phyloP scores from a whole-genome alignment of 2,113 vertebrate species.

The Astur gentilis region DNA sequence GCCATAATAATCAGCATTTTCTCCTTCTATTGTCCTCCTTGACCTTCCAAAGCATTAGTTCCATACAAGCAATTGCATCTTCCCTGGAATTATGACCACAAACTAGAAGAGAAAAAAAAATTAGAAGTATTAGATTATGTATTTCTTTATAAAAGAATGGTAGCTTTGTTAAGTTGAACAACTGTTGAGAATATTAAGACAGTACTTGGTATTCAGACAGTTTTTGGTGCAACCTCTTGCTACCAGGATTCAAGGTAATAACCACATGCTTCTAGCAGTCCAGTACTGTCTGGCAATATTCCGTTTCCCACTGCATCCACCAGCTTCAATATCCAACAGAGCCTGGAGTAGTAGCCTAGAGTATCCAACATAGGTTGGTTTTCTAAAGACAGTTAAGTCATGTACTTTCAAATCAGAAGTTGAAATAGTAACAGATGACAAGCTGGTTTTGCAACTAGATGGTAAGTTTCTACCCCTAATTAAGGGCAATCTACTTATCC shows the following conservation, averaged over 20 bases:
- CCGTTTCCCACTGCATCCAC: not conserved
- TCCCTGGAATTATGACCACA: conserved; percentile 76
- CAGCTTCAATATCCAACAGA: not conserved
- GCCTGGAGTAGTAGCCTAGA: not conserved
- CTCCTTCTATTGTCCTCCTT: conserved; percentile 76
- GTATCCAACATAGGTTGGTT: not conserved
- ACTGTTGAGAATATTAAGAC: not conserved
- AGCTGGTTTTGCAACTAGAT: not conserved
- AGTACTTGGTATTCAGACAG: not conserved
- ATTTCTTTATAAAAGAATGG: not conserved
- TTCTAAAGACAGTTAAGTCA: too few relatives aligned
- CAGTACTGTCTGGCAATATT: not conserved
- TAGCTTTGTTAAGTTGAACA: not conserved
- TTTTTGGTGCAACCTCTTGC: not conserved
- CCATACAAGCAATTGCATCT: conserved; percentile 78
- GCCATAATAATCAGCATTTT: conserved; percentile 33
- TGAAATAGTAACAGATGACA: not conserved
- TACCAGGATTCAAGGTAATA: not conserved
- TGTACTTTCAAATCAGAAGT: not conserved
- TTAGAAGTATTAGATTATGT: not conserved
- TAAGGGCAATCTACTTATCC: not conserved
- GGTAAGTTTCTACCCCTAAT: not conserved
- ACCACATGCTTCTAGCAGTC: not conserved
- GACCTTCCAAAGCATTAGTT: conserved; percentile 80
- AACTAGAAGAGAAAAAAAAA: conserved; percentile 5